Evolutionary conservation across 2,113 vertebrate genomes (phyloP).

Genomic region (Thamnaconus septentrionalis): DNA sequence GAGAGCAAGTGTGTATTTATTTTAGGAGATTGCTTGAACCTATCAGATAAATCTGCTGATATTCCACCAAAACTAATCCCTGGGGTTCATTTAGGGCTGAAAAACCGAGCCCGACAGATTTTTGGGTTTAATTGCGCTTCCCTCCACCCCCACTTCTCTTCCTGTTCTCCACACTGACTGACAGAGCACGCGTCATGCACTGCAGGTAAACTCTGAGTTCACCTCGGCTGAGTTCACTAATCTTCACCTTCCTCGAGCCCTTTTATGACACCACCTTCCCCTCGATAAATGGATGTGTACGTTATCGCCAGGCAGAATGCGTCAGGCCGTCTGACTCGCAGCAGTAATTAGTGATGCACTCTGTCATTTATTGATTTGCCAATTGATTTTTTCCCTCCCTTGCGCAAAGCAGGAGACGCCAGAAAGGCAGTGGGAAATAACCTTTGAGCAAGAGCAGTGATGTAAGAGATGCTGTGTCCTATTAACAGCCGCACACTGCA

Average conservation of each 20-base stretch:
- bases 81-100: too few relatives aligned
- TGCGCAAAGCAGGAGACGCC: slow-evolving; percentile 9
- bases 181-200: too few relatives aligned
- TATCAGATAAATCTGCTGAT: too few relatives aligned
- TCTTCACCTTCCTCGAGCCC: too few relatives aligned
- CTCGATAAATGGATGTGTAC: slow-evolving; percentile 14
- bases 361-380: slow-evolving; percentile 45
- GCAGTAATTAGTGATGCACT: slow-evolving; percentile 33
- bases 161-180: too few relatives aligned
- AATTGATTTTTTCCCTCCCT: slow-evolving; percentile 23
- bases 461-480: slow-evolving; percentile 11
- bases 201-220: too few relatives aligned
- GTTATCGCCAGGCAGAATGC: slow-evolving; percentile 11
- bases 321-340: slow-evolving; percentile 9
- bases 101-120: too few relatives aligned
- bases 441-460: slow-evolving; percentile 5
- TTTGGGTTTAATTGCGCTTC: too few relatives aligned
- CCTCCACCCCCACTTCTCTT: too few relatives aligned
- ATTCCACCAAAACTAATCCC: too few relatives aligned
- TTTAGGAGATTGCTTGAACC: too few relatives aligned
- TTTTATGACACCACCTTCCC: background rate
- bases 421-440: slow-evolving; percentile 19
- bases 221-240: too few relatives aligned
- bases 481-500: slow-evolving; percentile 4
- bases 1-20: slow-evolving; percentile 7